Conservation (phyloP, 2,888 invertebrate species). For the Drosophila peninsularis region DNA sequence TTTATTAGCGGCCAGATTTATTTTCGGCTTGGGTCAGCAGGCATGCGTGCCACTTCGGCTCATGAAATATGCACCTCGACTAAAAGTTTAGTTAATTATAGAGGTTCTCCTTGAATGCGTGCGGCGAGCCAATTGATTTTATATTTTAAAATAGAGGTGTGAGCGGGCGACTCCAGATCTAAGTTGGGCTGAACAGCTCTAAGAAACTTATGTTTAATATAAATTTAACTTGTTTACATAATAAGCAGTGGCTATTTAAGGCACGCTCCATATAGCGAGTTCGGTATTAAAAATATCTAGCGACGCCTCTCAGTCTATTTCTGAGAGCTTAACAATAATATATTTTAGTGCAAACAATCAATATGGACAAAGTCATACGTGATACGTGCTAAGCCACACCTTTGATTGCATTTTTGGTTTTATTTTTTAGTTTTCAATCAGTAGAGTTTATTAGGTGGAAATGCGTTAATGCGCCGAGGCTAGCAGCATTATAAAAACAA, state of each 20-base stretch:
- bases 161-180: not conserved
- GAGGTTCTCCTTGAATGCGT: not conserved
- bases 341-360: not conserved
- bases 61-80: constrained; percentile 37
- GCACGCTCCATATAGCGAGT: too few species aligned
- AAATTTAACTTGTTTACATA: not conserved
- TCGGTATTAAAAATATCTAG: not conserved
- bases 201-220: not conserved
- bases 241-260: not conserved
- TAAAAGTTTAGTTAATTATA: constrained; percentile 36
- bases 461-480: constrained; percentile 29
- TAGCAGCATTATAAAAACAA: constrained; percentile 50
- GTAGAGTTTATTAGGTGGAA: constrained; percentile 43
- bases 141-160: not conserved
- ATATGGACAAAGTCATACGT: not conserved
- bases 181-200: not conserved
- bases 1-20: constrained; percentile 41
- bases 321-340: not conserved
- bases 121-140: constrained; percentile 25
- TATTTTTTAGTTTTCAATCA: not conserved
- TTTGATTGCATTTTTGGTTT: not conserved
- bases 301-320: not conserved
- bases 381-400: not conserved
- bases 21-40: constrained; percentile 27
- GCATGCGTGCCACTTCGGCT: constrained; percentile 38